Evolutionary conservation across 2,797 vertebrate genomes (phyloP).

Genomic region (Coendou prehensilis): DNA sequence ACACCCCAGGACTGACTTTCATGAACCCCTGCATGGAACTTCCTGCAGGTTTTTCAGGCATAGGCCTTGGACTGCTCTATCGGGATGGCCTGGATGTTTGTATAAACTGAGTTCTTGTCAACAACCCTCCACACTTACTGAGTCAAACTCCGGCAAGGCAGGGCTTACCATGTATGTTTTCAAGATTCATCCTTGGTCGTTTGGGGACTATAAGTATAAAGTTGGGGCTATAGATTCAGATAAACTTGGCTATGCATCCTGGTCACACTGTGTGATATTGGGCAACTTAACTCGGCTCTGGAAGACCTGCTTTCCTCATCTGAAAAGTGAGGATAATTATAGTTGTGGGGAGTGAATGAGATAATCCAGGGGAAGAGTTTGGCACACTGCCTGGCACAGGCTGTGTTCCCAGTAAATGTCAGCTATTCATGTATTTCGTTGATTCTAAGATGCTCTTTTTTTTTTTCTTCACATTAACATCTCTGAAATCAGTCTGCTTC

Average conservation of each 20-base stretch:
- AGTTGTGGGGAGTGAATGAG: conserved; percentile 62
- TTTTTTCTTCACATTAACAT: conserved; percentile 8
- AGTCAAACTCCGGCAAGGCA: background rate
- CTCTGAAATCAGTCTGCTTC: conserved; percentile 61
- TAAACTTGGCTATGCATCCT: background rate
- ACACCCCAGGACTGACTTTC: background rate
- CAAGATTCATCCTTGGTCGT: background rate
- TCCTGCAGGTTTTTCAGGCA: background rate
- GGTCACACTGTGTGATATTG: background rate
- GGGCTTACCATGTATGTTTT: background rate
- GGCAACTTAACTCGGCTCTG: conserved; percentile 46
- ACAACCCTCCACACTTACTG: background rate
- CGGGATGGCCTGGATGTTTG: background rate
- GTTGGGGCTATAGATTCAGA: background rate
- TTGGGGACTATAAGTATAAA: background rate
- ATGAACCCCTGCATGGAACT: rapidly evolving
- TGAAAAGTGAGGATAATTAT: conserved; percentile 69
- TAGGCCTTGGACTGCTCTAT: background rate
- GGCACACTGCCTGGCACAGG: conserved; percentile 62
- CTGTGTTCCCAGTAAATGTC: conserved; percentile 74
- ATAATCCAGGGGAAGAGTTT: conserved; percentile 26
- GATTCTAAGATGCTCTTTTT: conserved; percentile 46
- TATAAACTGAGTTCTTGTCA: background rate
- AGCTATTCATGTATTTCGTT: conserved; percentile 58
- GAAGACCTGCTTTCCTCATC: conserved; percentile 47